Percentiles rank a stretch among this genome's conserved stretches.
Conservation (phyloP, 2,113 vertebrate species). For the Lycocorax pyrrhopterus region DNA sequence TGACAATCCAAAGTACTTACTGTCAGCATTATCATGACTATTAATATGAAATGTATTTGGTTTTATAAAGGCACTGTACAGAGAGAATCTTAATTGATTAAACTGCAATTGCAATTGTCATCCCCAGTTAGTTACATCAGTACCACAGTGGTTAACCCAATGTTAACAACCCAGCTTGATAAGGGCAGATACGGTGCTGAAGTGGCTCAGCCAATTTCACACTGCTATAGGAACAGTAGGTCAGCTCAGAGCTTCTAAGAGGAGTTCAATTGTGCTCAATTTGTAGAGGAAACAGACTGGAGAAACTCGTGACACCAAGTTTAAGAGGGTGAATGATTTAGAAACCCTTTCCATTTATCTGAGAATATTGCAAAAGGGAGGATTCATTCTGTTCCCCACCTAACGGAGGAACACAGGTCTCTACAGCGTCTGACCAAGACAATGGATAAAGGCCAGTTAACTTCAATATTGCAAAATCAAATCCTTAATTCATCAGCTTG, state of each 20-base stretch:
- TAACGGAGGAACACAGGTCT: not conserved
- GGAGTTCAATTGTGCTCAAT: not conserved
- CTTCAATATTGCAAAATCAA: not conserved
- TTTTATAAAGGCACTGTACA: not conserved
- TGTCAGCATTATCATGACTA: not conserved
- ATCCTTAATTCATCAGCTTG: not conserved
- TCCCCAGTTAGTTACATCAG: not conserved
- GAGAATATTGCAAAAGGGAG: not conserved
- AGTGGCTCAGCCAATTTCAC: not conserved
- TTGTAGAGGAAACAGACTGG: not conserved
- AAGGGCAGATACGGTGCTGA: not conserved
- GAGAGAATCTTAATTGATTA: fast-evolving
- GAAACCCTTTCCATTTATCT: not conserved
- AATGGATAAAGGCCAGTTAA: not conserved
- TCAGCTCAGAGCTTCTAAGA: not conserved
- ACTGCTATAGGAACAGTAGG: not conserved
- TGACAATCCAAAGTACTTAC: not conserved
- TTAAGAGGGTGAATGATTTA: not conserved
- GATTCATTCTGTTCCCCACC: not conserved
- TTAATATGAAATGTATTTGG: not conserved
- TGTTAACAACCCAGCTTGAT: not conserved
- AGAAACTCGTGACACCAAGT: not conserved
- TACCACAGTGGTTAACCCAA: not conserved
- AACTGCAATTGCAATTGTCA: not conserved
- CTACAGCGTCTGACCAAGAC: not conserved